These are phyloP conservation scores for Thyatira batis DNA, from an alignment of 2,888 invertebrate species.

Conservation along the genomic window DNA sequence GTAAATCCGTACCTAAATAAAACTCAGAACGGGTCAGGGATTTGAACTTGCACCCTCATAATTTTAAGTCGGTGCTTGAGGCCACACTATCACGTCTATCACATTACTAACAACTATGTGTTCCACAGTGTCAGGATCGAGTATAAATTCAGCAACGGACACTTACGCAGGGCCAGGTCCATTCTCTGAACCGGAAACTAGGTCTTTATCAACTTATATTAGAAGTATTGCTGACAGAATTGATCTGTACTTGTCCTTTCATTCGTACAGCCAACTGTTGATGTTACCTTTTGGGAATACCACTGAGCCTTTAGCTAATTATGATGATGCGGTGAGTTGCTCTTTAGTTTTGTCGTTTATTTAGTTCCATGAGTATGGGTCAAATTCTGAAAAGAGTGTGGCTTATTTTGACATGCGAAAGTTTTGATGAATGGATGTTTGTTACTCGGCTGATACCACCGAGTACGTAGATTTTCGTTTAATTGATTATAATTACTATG, in stretches of 20 bases:
- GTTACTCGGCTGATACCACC: too few relatives aligned
- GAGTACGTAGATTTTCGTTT: too few relatives aligned
- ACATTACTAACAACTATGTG: neutral
- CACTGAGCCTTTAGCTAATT: slow-evolving; percentile 46
- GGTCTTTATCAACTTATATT: slow-evolving; percentile 45
- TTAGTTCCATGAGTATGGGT: neutral
- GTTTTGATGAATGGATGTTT: too few relatives aligned
- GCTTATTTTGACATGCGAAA: too few relatives aligned
- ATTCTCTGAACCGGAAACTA: slow-evolving; percentile 82
- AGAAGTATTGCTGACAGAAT: slow-evolving; percentile 44
- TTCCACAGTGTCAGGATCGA: slow-evolving; percentile 58
- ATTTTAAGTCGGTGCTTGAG: too few relatives aligned
- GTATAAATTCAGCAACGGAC: slow-evolving; percentile 62
- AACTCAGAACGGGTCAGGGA: too few relatives aligned
- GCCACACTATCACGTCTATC: neutral
- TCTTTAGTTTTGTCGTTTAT: neutral
- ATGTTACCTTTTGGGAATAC: slow-evolving; percentile 82
- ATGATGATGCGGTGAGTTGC: slow-evolving; percentile 50
- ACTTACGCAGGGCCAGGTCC: slow-evolving; percentile 76
- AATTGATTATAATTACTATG: too few relatives aligned
- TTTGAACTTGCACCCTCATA: too few relatives aligned
- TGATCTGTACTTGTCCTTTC: slow-evolving; percentile 80
- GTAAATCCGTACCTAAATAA: too few relatives aligned
- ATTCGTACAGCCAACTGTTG: slow-evolving; percentile 87
- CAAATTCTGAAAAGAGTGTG: too few relatives aligned